Percentiles rank a stretch among this genome's conserved stretches.
Evolutionary conservation across 2,113 vertebrate species (phyloP).

Genomic region (Hymenochirus boettgeri): DNA sequence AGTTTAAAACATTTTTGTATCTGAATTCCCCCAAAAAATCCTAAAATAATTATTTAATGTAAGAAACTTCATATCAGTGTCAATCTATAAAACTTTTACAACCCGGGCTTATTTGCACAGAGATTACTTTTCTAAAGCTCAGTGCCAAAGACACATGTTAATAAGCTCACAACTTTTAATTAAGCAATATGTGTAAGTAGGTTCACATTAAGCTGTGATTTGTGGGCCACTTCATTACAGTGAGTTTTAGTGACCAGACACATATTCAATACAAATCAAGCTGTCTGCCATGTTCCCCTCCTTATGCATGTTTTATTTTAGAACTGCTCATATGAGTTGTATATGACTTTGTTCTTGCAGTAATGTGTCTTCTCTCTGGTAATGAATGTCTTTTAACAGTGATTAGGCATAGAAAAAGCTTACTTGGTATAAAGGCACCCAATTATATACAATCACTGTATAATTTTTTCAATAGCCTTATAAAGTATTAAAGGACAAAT

Average conservation of each 20-base stretch:
- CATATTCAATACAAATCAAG: constrained; percentile 96
- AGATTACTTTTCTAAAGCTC: constrained; percentile 80
- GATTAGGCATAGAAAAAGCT: neutral
- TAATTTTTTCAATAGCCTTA: too few species aligned
- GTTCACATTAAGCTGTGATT: constrained; percentile 97
- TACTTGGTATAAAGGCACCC: too few species aligned
- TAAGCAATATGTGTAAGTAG: constrained; percentile 99
- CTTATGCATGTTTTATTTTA: constrained; percentile 90
- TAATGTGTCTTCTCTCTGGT: neutral
- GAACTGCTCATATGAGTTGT: constrained; percentile 72
- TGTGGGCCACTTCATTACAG: constrained; percentile 95
- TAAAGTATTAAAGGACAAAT: too few species aligned
- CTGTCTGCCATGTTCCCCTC: constrained; percentile 83
- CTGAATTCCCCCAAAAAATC: constrained; percentile 44
- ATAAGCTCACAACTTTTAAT: constrained; percentile 99
- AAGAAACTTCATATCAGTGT: constrained; percentile 84
- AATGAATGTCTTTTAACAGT: neutral
- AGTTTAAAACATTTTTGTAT: neutral
- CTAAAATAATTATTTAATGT: constrained; percentile 87
- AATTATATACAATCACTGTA: too few species aligned
- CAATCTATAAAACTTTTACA: constrained; percentile 98
- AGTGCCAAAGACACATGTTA: constrained; percentile 97
- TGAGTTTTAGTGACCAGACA: constrained; percentile 86
- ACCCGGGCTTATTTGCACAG: constrained; percentile 74
- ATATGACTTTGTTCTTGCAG: constrained; percentile 54